phyloP scores from a whole-genome alignment of 1,140 invertebrate genomes.

The Patella vulgata region DNA sequence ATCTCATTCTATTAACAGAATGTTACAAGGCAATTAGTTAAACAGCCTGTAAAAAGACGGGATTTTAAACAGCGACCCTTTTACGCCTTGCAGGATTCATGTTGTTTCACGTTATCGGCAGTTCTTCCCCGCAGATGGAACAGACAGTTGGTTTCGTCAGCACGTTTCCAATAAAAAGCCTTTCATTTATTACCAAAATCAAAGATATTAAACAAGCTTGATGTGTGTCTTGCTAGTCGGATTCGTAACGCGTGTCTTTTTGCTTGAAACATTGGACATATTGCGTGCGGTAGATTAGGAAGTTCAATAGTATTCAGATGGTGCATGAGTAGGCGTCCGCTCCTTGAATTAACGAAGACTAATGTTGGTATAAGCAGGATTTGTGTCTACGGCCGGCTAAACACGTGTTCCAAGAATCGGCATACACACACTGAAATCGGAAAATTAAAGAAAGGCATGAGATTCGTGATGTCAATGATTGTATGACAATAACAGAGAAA shows the following conservation, averaged over 20 bases:
- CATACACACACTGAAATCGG: constrained; percentile 8
- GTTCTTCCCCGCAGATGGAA: too few species aligned
- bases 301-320: not conserved
- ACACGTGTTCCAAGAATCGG: constrained; percentile 7
- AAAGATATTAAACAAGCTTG: too few species aligned
- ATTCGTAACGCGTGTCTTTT: constrained; percentile 10
- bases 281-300: constrained; percentile 16
- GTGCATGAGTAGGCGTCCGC: not conserved
- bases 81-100: too few species aligned
- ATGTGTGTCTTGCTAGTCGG: too few species aligned
- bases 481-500: constrained; percentile 2
- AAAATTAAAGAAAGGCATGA: constrained; percentile 14
- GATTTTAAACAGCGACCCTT: too few species aligned
- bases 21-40: too few species aligned
- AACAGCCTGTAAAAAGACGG: too few species aligned
- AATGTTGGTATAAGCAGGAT: constrained; percentile 10
- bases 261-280: not conserved
- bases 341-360: constrained; percentile 9
- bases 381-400: constrained; percentile 4
- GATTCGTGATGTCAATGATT: constrained; percentile 10
- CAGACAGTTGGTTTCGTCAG: too few species aligned
- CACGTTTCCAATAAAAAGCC: too few species aligned
- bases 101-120: too few species aligned
- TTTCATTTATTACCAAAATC: too few species aligned
- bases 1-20: too few species aligned